Evolutionary conservation across 2,797 vertebrate species (phyloP), one percentile per base, ranked within the genome.

Genomic region (Numenius phaeopus): DNA sequence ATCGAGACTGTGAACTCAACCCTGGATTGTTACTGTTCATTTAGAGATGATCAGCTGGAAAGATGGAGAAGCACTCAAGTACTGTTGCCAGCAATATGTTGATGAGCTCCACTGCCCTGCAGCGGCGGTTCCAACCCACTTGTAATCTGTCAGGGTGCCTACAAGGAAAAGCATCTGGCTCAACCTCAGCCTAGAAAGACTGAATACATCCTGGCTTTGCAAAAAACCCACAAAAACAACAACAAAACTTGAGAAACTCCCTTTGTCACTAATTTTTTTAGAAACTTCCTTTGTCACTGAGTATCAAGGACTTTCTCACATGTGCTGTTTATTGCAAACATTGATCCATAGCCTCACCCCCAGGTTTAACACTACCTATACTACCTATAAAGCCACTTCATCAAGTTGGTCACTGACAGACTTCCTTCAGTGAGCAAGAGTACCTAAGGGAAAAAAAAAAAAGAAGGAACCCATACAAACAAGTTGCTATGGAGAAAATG

Each of bases 1-100:
- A 89, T 55, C 1, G 24, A 69, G 64, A 7, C 24, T 90, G 75
- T 72, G 89, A 89, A 83, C 71, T 83, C 78, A 78, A 26, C 40
- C 52, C 52, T 77, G 81, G 64, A 22, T 91, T 96, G 75, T 90
- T 73, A 57, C 49, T 71, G 67, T 64, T 94, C 39, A 4, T 92
- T 96, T 94, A 61, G 52, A 81, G 67, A 83, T 32, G 78, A 96
- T 89, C 78, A 85, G 83, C 4, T 72, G 87, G 86, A 69, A 90
- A 77, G 81, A 71, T 58, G 76, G 67, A 96, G 65, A 75, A n/a
- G 32, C 52, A 80, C 54, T 78, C 81, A n/a, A 64, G 65, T 26
- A 16, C 21, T 65, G 37, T 54, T 94, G 92, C 83, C 92, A 97
- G 76, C 72, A 91, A 52, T 87, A 85, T 62, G 81, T 27, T 89